Percentiles rank a stretch among this genome's conserved stretches.
These are phyloP conservation scores for Lophotriccus pileatus DNA, from an alignment of 2,797 vertebrate genomes.

Conservation along the genomic window DNA sequence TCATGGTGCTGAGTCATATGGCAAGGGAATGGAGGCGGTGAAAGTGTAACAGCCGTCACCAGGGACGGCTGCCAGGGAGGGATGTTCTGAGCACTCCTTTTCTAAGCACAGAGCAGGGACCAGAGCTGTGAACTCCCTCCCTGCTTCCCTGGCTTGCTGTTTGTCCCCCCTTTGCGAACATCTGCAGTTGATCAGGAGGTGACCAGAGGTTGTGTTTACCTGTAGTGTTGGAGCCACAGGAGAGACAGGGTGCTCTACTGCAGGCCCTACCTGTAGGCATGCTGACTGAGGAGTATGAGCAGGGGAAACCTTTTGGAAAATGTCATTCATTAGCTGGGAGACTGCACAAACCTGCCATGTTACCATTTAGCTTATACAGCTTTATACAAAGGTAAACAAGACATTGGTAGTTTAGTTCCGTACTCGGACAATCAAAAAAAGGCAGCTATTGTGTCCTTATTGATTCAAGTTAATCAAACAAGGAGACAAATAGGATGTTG, in stretches of 20 bases:
- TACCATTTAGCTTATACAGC: not conserved
- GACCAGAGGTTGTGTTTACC: not conserved
- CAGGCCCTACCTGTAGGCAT: not conserved
- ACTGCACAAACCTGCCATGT: not conserved
- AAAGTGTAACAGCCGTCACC: not conserved
- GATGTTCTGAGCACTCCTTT: not conserved
- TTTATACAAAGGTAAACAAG: not conserved
- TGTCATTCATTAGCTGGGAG: not conserved
- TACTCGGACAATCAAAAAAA: not conserved
- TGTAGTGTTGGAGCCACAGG: not conserved
- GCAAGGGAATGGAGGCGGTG: not conserved
- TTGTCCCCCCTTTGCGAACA: not conserved
- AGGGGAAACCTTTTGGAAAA: not conserved
- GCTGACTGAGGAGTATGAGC: not conserved
- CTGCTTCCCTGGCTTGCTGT: not conserved
- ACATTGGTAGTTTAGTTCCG: accelerated
- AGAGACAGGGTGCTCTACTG: not conserved
- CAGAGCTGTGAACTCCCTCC: not conserved
- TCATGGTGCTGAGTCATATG: not conserved
- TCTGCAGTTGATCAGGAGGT: not conserved
- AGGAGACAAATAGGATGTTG: not conserved
- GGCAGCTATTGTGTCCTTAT: not conserved
- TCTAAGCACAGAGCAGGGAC: not conserved
- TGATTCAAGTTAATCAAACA: not conserved
- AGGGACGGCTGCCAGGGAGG: not conserved